Evolutionary conservation across 1,140 invertebrate species (phyloP), one percentile per base, ranked within the genome.

Genomic region (Leptinotarsa undecemlineata): DNA sequence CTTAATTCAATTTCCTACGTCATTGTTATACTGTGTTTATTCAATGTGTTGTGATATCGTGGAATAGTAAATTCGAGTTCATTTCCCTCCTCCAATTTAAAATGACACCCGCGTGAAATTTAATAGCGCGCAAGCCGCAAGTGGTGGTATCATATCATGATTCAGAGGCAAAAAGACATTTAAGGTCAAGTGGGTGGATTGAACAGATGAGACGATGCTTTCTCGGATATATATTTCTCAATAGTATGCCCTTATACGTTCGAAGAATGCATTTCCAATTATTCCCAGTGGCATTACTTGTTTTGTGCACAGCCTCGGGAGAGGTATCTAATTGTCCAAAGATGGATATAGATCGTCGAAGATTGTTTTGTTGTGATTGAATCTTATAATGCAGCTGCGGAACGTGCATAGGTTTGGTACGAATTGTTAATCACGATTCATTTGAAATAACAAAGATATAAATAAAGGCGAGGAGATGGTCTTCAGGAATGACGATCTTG

Each of bases 171-270:
- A 57, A 57, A 57, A 57, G 3, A 57, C 17, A 57, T 57, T 57
- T 19, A 15, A 19, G 51, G 17, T 57, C 51, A 57, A 57, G 51
- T 57, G 51, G 51, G 51, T 57, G 51, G 51, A 57, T 57, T 57
- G 51, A 57, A 57, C n/a, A 57, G 51, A 57, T 57, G 51, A 57
- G 17, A 57, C n/a, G 51, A 57, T 57, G 51, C 51, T 19, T 57
- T 57, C 51, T 57, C 51, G 51, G 17, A 57, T 57, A 19, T 19
- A 15, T 57, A 57, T 57, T 19, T 57, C 51, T 57, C 51, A 3
- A 57, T 13, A 13, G 17, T 57, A 57, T 57, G 51, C 51, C 51
- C 17, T 57, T 57, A 57, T 57, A 57, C 51, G 51, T 57, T 57
- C 51, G 51, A 57, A 57, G 15, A 57, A 57, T 57, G 51, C 51